Percentiles rank a stretch among this genome's conserved stretches.
Evolutionary conservation across 2,888 invertebrate genomes (phyloP).

Genomic region (Perithous albicinctus): DNA sequence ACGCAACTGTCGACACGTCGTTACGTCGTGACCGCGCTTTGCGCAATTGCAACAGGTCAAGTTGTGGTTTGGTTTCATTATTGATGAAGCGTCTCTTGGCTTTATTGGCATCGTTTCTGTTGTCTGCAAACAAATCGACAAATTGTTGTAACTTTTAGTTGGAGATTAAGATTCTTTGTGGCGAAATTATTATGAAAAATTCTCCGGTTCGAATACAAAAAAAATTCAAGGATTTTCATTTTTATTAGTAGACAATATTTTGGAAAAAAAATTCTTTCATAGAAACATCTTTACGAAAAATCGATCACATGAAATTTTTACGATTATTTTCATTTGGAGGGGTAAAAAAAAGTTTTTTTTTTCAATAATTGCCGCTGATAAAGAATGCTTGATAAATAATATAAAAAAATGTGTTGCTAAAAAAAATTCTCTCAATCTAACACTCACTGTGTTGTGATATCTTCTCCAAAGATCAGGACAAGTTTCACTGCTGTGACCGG

Average conservation of each 20-base stretch:
- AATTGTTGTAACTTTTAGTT: not conserved
- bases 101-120: conserved; percentile 77
- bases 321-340: too few species aligned
- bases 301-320: too few species aligned
- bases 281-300: too few species aligned
- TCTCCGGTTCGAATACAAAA: too few species aligned
- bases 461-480: conserved; percentile 92
- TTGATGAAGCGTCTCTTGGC: conserved; percentile 71
- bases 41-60: conserved; percentile 85
- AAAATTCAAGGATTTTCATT: too few species aligned
- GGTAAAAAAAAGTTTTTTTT: too few species aligned
- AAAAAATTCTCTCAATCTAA: conserved; percentile 16
- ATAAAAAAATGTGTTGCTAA: too few species aligned
- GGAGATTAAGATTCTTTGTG: too few species aligned
- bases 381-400: too few species aligned
- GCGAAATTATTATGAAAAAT: too few species aligned
- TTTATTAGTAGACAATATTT: too few species aligned
- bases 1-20: conserved; percentile 76
- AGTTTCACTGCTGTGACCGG: conserved; percentile 87
- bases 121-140: conserved; percentile 74
- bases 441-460: conserved; percentile 89
- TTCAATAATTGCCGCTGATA: too few species aligned
- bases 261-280: not conserved
- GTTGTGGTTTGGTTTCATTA: conserved; percentile 80
- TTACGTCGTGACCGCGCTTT: conserved; percentile 82